Evolutionary conservation across 2,888 invertebrate species (phyloP), one percentile per base, ranked within the genome.

Genomic region (Phyllotreta cruciferae): DNA sequence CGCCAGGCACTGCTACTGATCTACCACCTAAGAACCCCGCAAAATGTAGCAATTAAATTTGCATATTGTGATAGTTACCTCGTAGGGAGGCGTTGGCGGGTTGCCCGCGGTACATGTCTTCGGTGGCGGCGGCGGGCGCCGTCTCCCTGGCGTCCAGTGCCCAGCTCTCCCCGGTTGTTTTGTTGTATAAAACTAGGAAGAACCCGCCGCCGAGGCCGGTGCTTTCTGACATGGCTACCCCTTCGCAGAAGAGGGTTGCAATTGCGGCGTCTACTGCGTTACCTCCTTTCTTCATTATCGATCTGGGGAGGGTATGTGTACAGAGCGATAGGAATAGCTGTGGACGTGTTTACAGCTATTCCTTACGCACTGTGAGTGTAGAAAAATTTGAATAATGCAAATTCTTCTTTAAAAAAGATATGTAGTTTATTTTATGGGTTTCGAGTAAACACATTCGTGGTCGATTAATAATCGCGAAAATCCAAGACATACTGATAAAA

Each of bases 131-230:
- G 0, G 79, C 79, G 0, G 94, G 93, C 0, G 94, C 94, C 0
- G 86, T 82, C 83, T 94, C 94, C 63, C 93, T 84, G 0, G 93
- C 91, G 78, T 91, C 88, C 53, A 94, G 74, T n/a, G 87, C 86
- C 47, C 85, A 83, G 1, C 89, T 85, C 60, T 79, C 82, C 3
- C 85, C 80, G 2, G 82, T 85, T 47, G 79, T 72, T 56, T 87
- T 87, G 73, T 88, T 88, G 83, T 93, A 95, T 62, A 93, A 85
- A 0, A 92, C 92, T 81, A 93, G 90, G 36, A 94, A 82, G 80
- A 94, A 94, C 8, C 95, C 95, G 49, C 96, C 96, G 4, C 96
- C 95, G 6, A 95, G 81, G 0, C 95, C 95, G 88, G 90, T 91
- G 73, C 92, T 89, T 79, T 95, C 93, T 6, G 92, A 87, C 77